phyloP scores from a whole-genome alignment of 2,797 vertebrate species.

The Neostethus bicornis region DNA sequence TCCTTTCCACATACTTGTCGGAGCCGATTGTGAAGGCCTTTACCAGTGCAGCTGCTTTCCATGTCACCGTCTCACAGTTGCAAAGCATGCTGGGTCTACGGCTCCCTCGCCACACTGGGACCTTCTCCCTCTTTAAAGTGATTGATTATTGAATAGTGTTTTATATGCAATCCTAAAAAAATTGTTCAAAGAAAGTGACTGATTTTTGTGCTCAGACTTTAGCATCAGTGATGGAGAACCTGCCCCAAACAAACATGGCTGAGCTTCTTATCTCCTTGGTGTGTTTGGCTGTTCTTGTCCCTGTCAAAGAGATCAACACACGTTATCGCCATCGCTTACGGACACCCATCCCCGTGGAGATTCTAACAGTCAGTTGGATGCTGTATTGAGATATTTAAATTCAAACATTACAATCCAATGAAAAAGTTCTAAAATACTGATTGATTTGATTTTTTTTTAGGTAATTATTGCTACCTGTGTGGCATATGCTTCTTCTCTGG shows the following conservation, averaged over 20 bases:
- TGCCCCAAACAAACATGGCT: conserved; percentile 84
- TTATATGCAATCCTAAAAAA: neutral
- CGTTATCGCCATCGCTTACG: conserved; percentile 85
- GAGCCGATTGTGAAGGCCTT: conserved; percentile 94
- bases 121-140: conserved; percentile 91
- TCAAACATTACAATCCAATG: neutral
- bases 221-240: conserved; percentile 84
- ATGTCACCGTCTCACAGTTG: conserved; percentile 90
- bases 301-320: conserved; percentile 90
- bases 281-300: conserved; percentile 86
- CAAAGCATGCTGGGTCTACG: conserved; percentile 90
- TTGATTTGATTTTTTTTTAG: conserved; percentile 66
- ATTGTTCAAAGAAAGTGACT: neutral
- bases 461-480: conserved; percentile 88
- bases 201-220: conserved; percentile 81
- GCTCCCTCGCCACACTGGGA: conserved; percentile 85
- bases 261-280: conserved; percentile 88
- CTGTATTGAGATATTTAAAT: neutral
- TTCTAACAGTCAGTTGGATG: conserved; percentile 75
- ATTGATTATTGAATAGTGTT: conserved; percentile 1
- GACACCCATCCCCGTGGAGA: conserved; percentile 90
- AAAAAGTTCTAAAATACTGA: neutral
- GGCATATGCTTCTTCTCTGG: conserved; percentile 85
- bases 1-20: conserved; percentile 91
- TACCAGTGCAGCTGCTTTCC: conserved; percentile 91